Conservation (phyloP, 2,797 vertebrate genomes). For the Pterois miles region DNA sequence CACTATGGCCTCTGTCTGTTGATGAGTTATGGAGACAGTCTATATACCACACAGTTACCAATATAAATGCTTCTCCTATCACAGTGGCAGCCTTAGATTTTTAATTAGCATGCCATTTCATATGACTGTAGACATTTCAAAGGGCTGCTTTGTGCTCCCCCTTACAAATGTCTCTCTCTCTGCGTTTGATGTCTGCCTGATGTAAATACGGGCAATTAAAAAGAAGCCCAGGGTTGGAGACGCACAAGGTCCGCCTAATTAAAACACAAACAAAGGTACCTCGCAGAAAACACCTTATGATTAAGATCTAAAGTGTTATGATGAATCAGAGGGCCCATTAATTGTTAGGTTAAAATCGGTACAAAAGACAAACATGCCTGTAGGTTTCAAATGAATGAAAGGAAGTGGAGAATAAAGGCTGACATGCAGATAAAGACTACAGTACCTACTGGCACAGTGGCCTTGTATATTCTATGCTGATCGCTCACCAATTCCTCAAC, state of each 20-base stretch:
- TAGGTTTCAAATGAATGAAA: conserved; percentile 85
- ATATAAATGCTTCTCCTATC: conserved; percentile 87
- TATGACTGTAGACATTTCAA: conserved; percentile 94
- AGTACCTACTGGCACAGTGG: conserved; percentile 58
- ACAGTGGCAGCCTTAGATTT: conserved; percentile 89
- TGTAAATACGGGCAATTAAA: conserved; percentile 98
- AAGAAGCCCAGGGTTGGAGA: conserved; percentile 90
- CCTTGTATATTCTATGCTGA: conserved; percentile 73
- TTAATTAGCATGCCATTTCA: conserved; percentile 93
- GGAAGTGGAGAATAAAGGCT: conserved; percentile 67
- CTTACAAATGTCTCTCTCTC: conserved; percentile 91
- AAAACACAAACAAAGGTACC: conserved; percentile 97
- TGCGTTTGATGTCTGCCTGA: conserved; percentile 95
- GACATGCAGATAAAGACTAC: conserved; percentile 68
- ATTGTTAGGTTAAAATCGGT: conserved; percentile 92
- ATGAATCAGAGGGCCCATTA: conserved; percentile 92
- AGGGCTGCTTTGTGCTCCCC: conserved; percentile 91
- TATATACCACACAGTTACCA: conserved; percentile 74
- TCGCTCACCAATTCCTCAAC: conserved; percentile 39
- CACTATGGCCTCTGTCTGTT: conserved; percentile 78
- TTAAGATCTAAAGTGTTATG: conserved; percentile 95
- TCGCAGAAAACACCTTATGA: conserved; percentile 89
- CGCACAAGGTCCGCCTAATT: conserved; percentile 94
- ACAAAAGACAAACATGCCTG: conserved; percentile 86
- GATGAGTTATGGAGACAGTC: conserved; percentile 78